phyloP scores from a whole-genome alignment of 2,113 vertebrate species.

The Corvus cornix region DNA sequence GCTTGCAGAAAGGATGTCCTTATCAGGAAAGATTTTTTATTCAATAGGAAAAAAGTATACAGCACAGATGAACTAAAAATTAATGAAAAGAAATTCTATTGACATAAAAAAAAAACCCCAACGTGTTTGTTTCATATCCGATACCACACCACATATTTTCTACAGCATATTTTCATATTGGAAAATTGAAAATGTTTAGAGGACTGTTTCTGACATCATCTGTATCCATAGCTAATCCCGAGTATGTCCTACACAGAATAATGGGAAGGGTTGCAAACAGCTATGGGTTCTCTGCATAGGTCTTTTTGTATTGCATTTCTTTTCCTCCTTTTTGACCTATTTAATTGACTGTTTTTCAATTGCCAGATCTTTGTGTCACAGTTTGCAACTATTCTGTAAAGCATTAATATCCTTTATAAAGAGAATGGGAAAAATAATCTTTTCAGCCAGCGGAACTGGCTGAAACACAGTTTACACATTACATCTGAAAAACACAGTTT shows the following conservation, averaged over 20 bases:
- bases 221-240: background rate
- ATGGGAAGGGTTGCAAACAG: background rate
- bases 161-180: background rate
- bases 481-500: background rate
- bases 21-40: background rate
- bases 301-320: background rate
- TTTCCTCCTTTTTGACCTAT: background rate
- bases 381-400: background rate
- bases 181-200: background rate
- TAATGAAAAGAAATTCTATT: background rate
- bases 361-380: background rate
- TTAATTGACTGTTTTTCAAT: background rate
- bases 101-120: background rate
- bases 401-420: background rate
- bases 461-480: background rate
- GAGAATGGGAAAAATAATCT: background rate
- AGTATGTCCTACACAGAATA: background rate
- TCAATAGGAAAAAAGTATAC: background rate
- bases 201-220: background rate
- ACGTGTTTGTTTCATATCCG: background rate
- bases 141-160: background rate
- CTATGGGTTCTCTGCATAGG: background rate
- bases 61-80: background rate
- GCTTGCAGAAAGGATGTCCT: background rate
- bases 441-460: background rate